Evolutionary conservation across 2,113 vertebrate species (phyloP).

Genomic region (Lamprologus sp.): DNA sequence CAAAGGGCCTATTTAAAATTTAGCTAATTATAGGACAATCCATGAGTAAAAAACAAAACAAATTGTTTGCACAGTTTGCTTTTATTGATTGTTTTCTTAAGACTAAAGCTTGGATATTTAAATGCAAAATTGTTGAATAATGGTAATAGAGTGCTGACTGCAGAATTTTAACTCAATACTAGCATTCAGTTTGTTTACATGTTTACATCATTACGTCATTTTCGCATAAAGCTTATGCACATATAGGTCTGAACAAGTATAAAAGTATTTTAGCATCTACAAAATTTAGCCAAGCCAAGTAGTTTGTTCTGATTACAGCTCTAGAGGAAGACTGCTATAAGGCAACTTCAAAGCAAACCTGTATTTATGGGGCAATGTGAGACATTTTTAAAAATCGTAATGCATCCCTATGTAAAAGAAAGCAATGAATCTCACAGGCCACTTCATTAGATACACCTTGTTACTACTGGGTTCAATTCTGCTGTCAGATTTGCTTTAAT

Average conservation of each 20-base stretch:
- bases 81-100: neutral
- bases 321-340: neutral
- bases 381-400: neutral
- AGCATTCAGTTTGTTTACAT: neutral
- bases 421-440: neutral
- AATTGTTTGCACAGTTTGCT: neutral
- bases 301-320: neutral
- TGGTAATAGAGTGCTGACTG: neutral
- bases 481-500: neutral
- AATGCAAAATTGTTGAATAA: neutral
- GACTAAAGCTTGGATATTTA: neutral
- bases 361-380: neutral
- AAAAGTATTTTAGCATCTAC: neutral
- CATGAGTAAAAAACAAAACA: neutral
- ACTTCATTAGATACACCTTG: neutral
- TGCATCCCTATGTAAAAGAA: neutral
- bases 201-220: neutral
- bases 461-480: neutral
- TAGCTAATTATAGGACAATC: neutral
- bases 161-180: neutral
- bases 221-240: neutral
- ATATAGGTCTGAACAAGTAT: neutral
- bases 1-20: neutral
- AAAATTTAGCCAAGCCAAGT: neutral
- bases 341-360: neutral